Evolutionary conservation across 2,113 vertebrate species (phyloP).

Genomic region (Dipodomys ordii): DNA sequence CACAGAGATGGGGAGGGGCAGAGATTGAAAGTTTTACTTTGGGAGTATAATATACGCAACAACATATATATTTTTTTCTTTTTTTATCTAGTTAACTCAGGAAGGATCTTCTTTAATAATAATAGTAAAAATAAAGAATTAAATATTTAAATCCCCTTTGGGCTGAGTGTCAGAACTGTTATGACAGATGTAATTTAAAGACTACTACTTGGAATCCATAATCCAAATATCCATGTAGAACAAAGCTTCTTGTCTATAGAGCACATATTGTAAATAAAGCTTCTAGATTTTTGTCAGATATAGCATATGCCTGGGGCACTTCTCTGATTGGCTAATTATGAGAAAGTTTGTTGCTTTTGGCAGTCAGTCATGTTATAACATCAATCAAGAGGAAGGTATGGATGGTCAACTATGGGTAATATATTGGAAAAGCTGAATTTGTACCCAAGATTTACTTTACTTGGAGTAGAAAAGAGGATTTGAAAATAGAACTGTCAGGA

Average conservation of each 20-base stretch:
- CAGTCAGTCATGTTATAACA: neutral
- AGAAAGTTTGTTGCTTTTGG: neutral
- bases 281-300: neutral
- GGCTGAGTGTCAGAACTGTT: neutral
- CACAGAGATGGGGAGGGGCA: too few species aligned
- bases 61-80: too few species aligned
- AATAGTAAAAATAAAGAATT: too few species aligned
- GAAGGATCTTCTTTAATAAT: too few species aligned
- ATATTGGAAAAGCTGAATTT: neutral
- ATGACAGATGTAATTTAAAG: neutral
- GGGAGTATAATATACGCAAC: too few species aligned
- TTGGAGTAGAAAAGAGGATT: neutral
- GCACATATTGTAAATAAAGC: neutral
- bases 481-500: neutral
- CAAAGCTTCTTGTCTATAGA: conserved; percentile 5
- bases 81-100: too few species aligned
- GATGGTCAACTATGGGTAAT: neutral
- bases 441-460: neutral
- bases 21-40: too few species aligned
- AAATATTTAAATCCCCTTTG: neutral
- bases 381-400: neutral
- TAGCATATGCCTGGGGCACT: neutral
- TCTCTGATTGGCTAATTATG: neutral
- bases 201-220: neutral
- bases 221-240: neutral